Conservation (phyloP, 2,113 vertebrate genomes). For the Elaphurus davidianus region DNA sequence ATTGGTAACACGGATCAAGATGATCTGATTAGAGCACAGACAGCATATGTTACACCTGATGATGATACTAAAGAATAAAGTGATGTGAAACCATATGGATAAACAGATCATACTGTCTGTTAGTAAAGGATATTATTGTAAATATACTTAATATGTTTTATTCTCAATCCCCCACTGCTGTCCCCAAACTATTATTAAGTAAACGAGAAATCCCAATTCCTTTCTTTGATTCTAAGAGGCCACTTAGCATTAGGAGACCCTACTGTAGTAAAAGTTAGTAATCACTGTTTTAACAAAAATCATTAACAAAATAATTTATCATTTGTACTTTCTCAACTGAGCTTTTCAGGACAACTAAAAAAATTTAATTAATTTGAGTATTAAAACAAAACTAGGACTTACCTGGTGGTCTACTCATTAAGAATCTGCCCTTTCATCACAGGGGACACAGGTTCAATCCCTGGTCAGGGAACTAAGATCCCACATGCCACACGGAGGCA, state of each 20-base stretch:
- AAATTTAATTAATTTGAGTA: neutral
- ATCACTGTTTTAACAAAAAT: conserved; percentile 4
- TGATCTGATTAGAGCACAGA: neutral
- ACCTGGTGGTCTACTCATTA: too few species aligned
- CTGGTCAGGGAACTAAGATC: too few species aligned
- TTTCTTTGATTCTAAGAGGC: conserved; percentile 25
- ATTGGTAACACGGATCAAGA: neutral
- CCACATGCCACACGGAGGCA: too few species aligned
- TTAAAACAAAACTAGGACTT: conserved; percentile 1
- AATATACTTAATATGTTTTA: neutral
- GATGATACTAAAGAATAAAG: neutral
- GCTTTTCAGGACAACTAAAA: neutral
- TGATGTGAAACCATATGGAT: neutral
- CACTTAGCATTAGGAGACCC: neutral
- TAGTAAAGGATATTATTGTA: neutral
- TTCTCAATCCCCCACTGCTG: neutral
- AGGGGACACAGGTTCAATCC: too few species aligned
- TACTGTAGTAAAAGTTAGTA: neutral
- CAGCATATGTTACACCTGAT: neutral
- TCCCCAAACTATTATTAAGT: neutral
- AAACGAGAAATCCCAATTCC: neutral
- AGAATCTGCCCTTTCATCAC: too few species aligned
- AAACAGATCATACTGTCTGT: neutral
- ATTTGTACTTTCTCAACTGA: neutral
- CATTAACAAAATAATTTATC: conserved; percentile 14